Evolutionary conservation across 2,113 vertebrate species (phyloP), one percentile per base, ranked within the genome.

Genomic region (Sinocyclocheilus grahami): DNA sequence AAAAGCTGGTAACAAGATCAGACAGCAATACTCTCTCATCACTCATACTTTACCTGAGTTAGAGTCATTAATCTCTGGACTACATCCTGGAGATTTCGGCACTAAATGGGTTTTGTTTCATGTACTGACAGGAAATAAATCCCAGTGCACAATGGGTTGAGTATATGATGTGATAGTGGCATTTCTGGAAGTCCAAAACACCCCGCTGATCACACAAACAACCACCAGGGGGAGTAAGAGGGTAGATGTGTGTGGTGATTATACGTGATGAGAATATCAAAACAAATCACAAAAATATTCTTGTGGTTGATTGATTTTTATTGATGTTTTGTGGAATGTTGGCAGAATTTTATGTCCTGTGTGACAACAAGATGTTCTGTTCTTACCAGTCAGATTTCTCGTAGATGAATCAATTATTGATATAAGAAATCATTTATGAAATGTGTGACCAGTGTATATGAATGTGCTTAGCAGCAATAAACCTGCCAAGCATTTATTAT

Each of bases 191-290:
- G 78, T 72, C 51, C 48, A 55, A 83, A 72, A 42, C 46, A 78
- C 33, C 42, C 42, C 8, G 42, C 42, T 42, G 42, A 42, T 46
- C 67, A 79, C 86, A 78, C 22, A 83, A 55, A 60, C 78, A 77
- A 37, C 90, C 90, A 90, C 42, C 80, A 88, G 88, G 63, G 84
- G 88, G 90, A 84, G 63, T 20, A 85, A 86, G 74, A 37, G 74
- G 1, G 72, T n/a, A 67, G 82, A 37, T n/a, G 78, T 42, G 78
- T 74, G 65, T 67, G 53, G 60, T 30, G 18, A n/a, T 18, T 71
- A 3, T 1, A 46, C 11, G 4, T 42, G 48, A 48, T 18, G n/a
- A 60, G 33, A 85, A 60, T 81, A 69, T 62, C 55, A 77, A 74
- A 37, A 78, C 16, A 82, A 74, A 82, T 55, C 62, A 42, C 51